These are phyloP conservation scores for Bubo scandiacus DNA, from an alignment of 2,113 vertebrate species.

Conservation along the genomic window DNA sequence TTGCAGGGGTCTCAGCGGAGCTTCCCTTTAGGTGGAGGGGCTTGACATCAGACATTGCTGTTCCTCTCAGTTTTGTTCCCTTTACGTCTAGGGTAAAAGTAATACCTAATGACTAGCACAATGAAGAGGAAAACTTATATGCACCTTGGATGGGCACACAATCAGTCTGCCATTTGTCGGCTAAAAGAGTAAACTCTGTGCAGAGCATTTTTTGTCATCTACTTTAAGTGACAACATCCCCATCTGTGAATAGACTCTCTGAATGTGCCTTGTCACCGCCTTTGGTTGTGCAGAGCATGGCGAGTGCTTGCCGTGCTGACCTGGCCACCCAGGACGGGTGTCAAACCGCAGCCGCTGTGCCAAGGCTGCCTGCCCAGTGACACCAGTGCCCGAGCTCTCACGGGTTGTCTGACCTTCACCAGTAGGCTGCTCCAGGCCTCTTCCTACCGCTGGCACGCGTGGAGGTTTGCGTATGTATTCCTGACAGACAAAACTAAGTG, in stretches of 20 bases:
- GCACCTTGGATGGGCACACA: not conserved
- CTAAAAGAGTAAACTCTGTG: not conserved
- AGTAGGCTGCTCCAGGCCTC: not conserved
- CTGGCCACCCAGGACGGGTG: fast-evolving
- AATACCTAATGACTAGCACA: not conserved
- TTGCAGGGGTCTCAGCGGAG: not conserved
- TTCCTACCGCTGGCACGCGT: fast-evolving
- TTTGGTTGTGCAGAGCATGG: not conserved
- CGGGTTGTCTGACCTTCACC: fast-evolving
- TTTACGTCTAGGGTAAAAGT: not conserved
- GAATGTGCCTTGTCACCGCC: fast-evolving
- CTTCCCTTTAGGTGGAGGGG: not conserved
- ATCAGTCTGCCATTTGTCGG: not conserved
- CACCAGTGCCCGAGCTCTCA: fast-evolving
- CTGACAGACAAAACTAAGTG: not conserved
- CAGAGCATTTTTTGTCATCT: not conserved
- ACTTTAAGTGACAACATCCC: not conserved
- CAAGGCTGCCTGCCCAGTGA: fast-evolving
- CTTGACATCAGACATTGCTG: fast-evolving
- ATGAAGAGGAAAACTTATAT: not conserved
- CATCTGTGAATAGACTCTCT: not conserved
- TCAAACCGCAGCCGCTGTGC: not conserved
- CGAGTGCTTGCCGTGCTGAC: not conserved
- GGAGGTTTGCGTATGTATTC: not conserved
- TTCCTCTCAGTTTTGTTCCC: not conserved